phyloP scores from a whole-genome alignment of 2,113 vertebrate species.

The Chloropsis cyanopogon region DNA sequence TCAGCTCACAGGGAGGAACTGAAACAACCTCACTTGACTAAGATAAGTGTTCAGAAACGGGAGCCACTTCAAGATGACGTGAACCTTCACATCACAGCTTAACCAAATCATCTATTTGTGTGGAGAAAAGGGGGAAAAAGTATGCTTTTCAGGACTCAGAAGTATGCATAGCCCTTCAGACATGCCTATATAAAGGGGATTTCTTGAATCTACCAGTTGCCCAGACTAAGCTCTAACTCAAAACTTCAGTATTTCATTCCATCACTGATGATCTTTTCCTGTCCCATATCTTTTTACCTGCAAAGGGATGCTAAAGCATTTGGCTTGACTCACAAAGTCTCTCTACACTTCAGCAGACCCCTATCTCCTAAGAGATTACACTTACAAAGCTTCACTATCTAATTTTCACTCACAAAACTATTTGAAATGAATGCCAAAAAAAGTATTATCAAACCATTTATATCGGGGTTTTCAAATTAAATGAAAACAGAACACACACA shows the following conservation, averaged over 20 bases:
- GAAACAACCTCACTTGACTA: not conserved
- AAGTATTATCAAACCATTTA: not conserved
- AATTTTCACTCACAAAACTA: not conserved
- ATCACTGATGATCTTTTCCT: not conserved
- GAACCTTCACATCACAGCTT: not conserved
- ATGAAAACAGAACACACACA: not conserved
- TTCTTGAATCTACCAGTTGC: not conserved
- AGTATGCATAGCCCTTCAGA: not conserved
- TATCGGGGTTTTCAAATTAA: not conserved
- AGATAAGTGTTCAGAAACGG: not conserved
- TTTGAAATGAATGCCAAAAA: not conserved
- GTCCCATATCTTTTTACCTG: not conserved
- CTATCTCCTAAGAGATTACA: not conserved
- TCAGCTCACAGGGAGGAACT: not conserved
- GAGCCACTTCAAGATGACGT: not conserved
- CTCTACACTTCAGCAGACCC: not conserved
- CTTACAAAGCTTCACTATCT: not conserved
- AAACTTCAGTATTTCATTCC: not conserved
- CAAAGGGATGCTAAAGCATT: not conserved
- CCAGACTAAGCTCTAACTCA: not conserved
- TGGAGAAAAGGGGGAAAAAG: not conserved
- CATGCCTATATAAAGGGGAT: not conserved
- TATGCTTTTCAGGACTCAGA: not conserved
- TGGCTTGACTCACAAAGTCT: not conserved
- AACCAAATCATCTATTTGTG: not conserved